Evolutionary conservation across 2,888 invertebrate species (phyloP).

Genomic region (Drosophila diplacantha): DNA sequence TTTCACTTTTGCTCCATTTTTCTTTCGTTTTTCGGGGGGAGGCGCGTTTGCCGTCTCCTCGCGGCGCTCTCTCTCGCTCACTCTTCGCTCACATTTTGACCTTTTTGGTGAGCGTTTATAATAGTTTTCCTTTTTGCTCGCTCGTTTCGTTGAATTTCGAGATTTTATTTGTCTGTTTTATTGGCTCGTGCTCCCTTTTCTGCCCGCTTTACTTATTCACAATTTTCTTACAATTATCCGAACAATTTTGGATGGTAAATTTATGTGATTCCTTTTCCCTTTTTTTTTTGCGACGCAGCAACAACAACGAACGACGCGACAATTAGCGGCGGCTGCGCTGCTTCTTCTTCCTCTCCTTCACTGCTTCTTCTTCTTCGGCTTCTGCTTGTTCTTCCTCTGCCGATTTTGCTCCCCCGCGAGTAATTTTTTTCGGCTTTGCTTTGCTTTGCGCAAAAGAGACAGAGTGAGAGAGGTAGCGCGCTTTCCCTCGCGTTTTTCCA

Average conservation of each 20-base stretch:
- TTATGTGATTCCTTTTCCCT: constrained; percentile 47
- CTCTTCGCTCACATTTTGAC: constrained; percentile 57
- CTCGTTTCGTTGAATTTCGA: constrained; percentile 2
- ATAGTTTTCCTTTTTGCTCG: constrained; percentile 28
- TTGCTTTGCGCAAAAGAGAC: constrained; percentile 40
- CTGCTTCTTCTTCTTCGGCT: constrained; percentile 26
- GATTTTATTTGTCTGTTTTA: neutral
- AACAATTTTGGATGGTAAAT: constrained; percentile 14
- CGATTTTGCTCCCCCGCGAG: constrained; percentile 40
- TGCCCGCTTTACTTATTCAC: constrained; percentile 14
- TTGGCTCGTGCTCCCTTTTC: neutral
- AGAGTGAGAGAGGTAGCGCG: constrained; percentile 1
- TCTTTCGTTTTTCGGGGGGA: constrained; percentile 49
- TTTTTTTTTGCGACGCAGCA: constrained; percentile 36
- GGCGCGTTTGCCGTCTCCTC: constrained; percentile 41
- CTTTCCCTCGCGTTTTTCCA: constrained; percentile 21
- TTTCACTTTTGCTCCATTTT: constrained; percentile 67
- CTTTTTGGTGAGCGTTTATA: constrained; percentile 48
- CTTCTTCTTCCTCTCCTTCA: constrained; percentile 42
- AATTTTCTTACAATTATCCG: constrained; percentile 1
- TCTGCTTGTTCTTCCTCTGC: constrained; percentile 23
- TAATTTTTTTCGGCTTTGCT: constrained; percentile 57
- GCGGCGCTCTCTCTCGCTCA: constrained; percentile 38
- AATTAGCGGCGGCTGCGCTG: constrained; percentile 68
- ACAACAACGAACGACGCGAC: constrained; percentile 44